Evolutionary conservation across 2,888 invertebrate genomes (phyloP), one percentile per base, ranked within the genome.

Genomic region (Shargacucullia verbasci): DNA sequence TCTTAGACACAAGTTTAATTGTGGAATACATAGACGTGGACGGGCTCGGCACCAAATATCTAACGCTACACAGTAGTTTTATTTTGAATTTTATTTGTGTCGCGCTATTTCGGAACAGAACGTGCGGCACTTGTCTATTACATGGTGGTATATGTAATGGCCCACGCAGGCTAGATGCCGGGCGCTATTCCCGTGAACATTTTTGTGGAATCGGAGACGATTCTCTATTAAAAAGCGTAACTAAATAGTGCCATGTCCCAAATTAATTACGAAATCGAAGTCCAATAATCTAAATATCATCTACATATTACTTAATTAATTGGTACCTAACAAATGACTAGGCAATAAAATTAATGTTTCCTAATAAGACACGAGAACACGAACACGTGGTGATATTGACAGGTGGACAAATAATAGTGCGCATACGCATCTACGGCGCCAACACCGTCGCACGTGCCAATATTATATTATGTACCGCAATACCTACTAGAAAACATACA

Each of bases 31-130:
- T 76, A 79, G 74, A 78, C 82, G 80, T 75, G 79, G 80, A 81
- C 83, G 80, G 73, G 79, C 80, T 82, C 83, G 83, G 77, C 85
- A 82, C 82, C 69, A 83, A 86, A 90, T 89, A 90, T 91, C 90
- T 90, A 85, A 89, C 88, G 92, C 87, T 86, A 89, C 91, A 85
- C 87, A 88, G 85, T 87, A 81, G 90, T 90, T 92, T 93, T 93
- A 92, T 94, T 94, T 92, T 91, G 82, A 86, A 91, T 91, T 94
- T 93, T 93, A 94, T 94, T 93, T 92, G 90, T 92, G 94, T 92
- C 92, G 92, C 84, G 91, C 94, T 94, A 93, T 94, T 93, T 94
- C 79, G 78, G 92, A 91, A 81, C 86, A 81, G 87, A 89, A 88
- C 89, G 86, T 85, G 89, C 88, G 88, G 88, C 90, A 91, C 91